Evolutionary conservation across 2,797 vertebrate species (phyloP).

Genomic region (Miichthys miiuy): DNA sequence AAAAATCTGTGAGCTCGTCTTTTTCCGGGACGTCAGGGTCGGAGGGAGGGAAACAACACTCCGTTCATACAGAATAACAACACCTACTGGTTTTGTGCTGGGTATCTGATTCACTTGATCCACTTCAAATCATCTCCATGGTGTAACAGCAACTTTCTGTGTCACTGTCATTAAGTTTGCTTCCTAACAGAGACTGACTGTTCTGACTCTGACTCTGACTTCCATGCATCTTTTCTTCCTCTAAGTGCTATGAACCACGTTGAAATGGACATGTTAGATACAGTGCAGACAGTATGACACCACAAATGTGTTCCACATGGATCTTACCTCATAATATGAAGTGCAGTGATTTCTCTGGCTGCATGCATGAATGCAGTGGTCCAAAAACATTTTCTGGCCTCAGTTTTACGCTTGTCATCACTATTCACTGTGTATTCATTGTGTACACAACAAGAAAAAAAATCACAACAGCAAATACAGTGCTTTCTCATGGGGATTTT

Average conservation of each 20-base stretch:
- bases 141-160: not conserved
- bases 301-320: not conserved
- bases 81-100: no score
- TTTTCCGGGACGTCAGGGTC: not conserved
- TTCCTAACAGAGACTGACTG: no score
- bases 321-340: not conserved
- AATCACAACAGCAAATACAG: not conserved
- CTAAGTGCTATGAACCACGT: no score
- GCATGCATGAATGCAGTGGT: not conserved
- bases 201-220: no score
- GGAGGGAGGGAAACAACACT: constrained; percentile 2
- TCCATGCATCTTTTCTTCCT: no score
- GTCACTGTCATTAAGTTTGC: no score
- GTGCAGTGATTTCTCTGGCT: not conserved
- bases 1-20: not conserved
- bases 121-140: not conserved
- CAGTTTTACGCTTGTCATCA: not conserved
- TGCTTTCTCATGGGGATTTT: not conserved
- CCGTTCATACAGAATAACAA: not conserved
- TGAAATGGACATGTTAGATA: no score
- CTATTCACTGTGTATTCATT: not conserved
- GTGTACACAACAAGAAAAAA: not conserved
- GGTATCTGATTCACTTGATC: not conserved
- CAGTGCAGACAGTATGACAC: not conserved
- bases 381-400: not conserved